phyloP scores from a whole-genome alignment of 2,888 invertebrate genomes.

The Euplagia quadripunctaria region DNA sequence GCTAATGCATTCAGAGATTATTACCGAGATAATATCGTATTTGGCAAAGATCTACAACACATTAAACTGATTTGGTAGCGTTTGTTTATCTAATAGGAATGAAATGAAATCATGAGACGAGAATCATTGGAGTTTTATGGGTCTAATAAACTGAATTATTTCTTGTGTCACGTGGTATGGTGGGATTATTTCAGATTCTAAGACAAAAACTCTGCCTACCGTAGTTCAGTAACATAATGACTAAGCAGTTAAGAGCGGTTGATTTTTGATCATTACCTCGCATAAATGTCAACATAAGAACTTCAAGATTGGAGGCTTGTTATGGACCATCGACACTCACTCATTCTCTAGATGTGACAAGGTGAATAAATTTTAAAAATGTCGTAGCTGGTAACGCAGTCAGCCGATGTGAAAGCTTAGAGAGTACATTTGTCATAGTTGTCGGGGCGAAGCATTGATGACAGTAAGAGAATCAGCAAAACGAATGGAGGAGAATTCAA shows the following conservation, averaged over 20 bases:
- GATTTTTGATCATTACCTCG: background rate
- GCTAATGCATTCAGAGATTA: conserved; percentile 45
- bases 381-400: background rate
- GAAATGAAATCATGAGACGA: conserved; percentile 7
- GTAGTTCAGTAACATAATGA: too few relatives aligned
- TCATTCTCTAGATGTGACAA: too few relatives aligned
- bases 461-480: too few relatives aligned
- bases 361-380: too few relatives aligned
- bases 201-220: background rate
- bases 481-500: too few relatives aligned
- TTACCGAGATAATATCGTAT: conserved; percentile 46
- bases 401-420: background rate
- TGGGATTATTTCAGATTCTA: background rate
- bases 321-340: too few relatives aligned
- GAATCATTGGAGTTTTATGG: background rate
- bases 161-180: too few relatives aligned
- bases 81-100: conserved; percentile 15
- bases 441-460: background rate
- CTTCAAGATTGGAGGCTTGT: too few relatives aligned
- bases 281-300: too few relatives aligned
- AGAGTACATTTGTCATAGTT: background rate
- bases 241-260: background rate
- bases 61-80: conserved; percentile 24
- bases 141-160: background rate
- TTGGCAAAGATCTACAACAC: conserved; percentile 50